These are phyloP conservation scores for Seira ritae DNA, from an alignment of 2,888 invertebrate genomes.

Conservation along the genomic window DNA sequence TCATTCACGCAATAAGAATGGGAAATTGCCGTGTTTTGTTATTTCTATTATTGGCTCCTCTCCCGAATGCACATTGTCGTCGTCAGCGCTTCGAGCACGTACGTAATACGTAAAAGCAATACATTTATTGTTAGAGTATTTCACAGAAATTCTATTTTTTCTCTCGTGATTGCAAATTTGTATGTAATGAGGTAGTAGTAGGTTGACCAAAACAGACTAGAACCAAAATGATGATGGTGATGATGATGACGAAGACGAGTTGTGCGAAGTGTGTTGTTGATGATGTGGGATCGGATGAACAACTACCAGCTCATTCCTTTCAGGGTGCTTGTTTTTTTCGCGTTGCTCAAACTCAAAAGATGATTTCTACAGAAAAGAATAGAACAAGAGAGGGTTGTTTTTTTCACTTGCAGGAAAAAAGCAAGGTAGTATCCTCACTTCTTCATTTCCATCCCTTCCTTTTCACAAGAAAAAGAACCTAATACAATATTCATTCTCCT, in stretches of 20 bases:
- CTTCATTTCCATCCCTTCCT: background rate
- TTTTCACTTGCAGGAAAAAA: constrained; percentile 56
- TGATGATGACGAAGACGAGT: constrained; percentile 44
- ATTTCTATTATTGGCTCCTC: no score
- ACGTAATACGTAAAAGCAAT: background rate
- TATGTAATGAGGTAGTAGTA: constrained; percentile 54
- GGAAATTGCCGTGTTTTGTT: no score
- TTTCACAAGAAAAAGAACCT: background rate
- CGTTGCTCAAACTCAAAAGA: constrained; percentile 5
- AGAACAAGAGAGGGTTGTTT: constrained; percentile 36
- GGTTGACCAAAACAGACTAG: constrained; percentile 65
- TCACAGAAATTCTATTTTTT: constrained; percentile 9
- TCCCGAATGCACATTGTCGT: no score
- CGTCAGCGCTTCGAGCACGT: no score
- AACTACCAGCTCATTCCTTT: constrained; percentile 47
- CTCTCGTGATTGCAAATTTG: background rate
- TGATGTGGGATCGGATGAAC: constrained; percentile 63
- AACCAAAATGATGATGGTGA: constrained; percentile 37
- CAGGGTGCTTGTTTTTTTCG: constrained; percentile 53
- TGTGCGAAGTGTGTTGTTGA: constrained; percentile 40
- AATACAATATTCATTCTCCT: background rate
- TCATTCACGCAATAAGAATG: no score
- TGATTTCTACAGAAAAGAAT: background rate
- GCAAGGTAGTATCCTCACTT: constrained; percentile 57
- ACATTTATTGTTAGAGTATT: background rate